Conservation (phyloP, 2,888 invertebrate genomes). For the Nomada flava region DNA sequence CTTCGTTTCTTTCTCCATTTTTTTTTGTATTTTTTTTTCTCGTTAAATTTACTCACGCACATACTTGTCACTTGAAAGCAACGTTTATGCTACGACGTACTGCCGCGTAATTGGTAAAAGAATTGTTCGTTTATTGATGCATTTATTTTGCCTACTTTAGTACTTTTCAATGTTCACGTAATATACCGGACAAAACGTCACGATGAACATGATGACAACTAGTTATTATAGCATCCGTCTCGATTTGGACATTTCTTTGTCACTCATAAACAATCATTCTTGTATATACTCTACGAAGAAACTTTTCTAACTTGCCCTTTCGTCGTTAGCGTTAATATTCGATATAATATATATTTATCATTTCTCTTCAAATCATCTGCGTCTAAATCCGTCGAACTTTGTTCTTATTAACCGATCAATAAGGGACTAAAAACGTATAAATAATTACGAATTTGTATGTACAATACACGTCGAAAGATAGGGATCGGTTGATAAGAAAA, state of each 20-base stretch:
- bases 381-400: neutral
- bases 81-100: constrained; percentile 48
- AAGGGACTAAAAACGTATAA: neutral
- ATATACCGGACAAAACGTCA: neutral
- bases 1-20: constrained; percentile 1
- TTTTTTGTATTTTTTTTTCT: constrained; percentile 1
- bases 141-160: constrained; percentile 19
- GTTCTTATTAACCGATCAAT: neutral
- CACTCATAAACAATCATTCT: neutral
- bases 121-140: constrained; percentile 42
- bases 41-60: constrained; percentile 17
- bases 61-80: constrained; percentile 37
- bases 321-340: constrained; percentile 3
- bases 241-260: neutral
- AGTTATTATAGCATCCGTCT: neutral
- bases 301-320: constrained; percentile 6
- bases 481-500: constrained; percentile 2
- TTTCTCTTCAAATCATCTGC: neutral
- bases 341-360: neutral
- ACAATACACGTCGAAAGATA: neutral
- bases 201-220: constrained; percentile 12
- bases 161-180: neutral
- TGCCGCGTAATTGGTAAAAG: constrained; percentile 51
- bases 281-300: constrained; percentile 23
- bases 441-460: neutral